These are phyloP conservation scores for Ethmia dodecea DNA, from an alignment of 2,888 invertebrate species.

Conservation along the genomic window DNA sequence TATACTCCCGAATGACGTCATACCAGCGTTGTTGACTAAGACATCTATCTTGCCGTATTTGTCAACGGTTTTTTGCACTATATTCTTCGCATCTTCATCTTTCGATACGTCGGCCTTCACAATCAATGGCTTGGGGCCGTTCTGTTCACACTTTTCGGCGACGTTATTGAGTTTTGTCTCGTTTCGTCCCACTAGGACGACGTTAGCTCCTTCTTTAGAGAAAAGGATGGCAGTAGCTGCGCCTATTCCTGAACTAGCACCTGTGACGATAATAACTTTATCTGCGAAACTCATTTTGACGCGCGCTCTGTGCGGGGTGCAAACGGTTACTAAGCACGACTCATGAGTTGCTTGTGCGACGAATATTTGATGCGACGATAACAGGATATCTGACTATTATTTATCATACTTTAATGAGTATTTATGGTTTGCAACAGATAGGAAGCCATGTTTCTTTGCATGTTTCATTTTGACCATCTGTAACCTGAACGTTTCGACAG, in stretches of 20 bases:
- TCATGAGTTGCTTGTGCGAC: too few relatives aligned
- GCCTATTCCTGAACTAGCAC: slow-evolving; percentile 34
- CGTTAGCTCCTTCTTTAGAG: slow-evolving; percentile 27
- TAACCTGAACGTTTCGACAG: too few relatives aligned
- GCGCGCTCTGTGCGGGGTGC: too few relatives aligned
- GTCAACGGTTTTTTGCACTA: slow-evolving; percentile 25
- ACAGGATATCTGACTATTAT: too few relatives aligned
- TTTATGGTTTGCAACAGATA: too few relatives aligned
- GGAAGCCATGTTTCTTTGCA: too few relatives aligned
- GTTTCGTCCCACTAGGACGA: slow-evolving; percentile 34
- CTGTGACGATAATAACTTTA: slow-evolving; percentile 35
- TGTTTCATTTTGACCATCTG: too few relatives aligned
- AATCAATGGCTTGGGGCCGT: slow-evolving; percentile 19
- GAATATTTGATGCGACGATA: too few relatives aligned
- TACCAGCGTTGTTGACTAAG: slow-evolving; percentile 38
- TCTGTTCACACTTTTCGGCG: slow-evolving; percentile 17
- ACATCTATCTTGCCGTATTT: slow-evolving; percentile 33
- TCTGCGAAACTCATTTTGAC: slow-evolving; percentile 30
- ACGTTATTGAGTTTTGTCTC: slow-evolving; percentile 24
- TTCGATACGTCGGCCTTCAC: slow-evolving; percentile 31
- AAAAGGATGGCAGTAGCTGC: slow-evolving; percentile 28
- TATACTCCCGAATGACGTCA: slow-evolving; percentile 17
- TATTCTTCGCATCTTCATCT: slow-evolving; percentile 23
- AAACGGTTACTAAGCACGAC: too few relatives aligned
- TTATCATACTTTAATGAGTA: too few relatives aligned